Conservation (phyloP, 2,797 vertebrate genomes). For the Coccyzus lansbergi region DNA sequence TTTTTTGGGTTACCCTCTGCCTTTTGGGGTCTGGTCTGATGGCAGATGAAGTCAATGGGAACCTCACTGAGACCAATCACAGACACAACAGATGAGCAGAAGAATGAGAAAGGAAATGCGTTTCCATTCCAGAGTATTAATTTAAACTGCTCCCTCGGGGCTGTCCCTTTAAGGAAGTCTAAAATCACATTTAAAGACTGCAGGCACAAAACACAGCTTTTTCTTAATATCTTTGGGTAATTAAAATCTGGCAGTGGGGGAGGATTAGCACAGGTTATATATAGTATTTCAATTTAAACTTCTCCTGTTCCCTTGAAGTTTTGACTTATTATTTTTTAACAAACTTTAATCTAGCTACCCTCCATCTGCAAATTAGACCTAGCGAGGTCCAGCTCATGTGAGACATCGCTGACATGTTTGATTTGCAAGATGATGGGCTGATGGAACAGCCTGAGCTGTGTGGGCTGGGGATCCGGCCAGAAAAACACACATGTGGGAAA, state of each 20-base stretch:
- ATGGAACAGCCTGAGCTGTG: neutral
- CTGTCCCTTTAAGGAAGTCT: neutral
- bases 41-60: neutral
- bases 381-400: neutral
- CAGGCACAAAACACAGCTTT: neutral
- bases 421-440: slow-evolving; percentile 4
- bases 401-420: neutral
- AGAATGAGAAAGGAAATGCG: neutral
- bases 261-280: slow-evolving; percentile 12
- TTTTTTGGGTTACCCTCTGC: neutral
- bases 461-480: neutral
- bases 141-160: neutral
- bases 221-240: slow-evolving; percentile 1
- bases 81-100: neutral
- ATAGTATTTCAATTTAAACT: neutral
- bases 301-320: neutral
- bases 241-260: slow-evolving; percentile 27
- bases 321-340: neutral
- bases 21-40: neutral
- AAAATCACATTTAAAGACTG: slow-evolving; percentile 11
- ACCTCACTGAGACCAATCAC: neutral
- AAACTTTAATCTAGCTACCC: slow-evolving; percentile 4
- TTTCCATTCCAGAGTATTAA: neutral
- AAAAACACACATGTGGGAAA: neutral
- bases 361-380: neutral